These are phyloP conservation scores for Cenopis cana DNA, from an alignment of 2,888 invertebrate species.

Conservation along the genomic window DNA sequence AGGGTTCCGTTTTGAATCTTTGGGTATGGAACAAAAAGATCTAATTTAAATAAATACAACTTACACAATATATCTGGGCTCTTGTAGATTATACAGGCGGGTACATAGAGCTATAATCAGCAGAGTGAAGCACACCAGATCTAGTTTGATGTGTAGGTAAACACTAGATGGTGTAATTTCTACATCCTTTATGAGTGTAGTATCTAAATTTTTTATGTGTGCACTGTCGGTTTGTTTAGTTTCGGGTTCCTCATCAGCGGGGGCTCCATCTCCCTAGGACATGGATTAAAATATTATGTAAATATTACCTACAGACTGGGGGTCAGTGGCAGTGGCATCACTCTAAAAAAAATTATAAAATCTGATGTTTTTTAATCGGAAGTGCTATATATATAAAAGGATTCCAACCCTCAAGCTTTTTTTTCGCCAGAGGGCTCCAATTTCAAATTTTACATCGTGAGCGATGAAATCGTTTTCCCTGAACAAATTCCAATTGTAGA, in stretches of 20 bases:
- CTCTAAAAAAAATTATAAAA: neutral
- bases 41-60: no score
- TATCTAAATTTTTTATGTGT: neutral
- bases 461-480: no score
- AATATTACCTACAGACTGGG: neutral
- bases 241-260: conserved; percentile 54
- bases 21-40: no score
- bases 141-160: conserved; percentile 87
- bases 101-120: conserved; percentile 90
- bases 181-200: conserved; percentile 42
- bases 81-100: conserved; percentile 92
- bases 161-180: conserved; percentile 53
- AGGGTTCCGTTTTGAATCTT: no score
- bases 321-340: neutral
- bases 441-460: no score
- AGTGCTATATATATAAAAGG: no score
- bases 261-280: conserved; percentile 59
- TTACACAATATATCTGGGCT: conserved; percentile 96
- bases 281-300: conserved; percentile 5
- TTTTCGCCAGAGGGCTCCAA: no score
- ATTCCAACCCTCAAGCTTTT: no score
- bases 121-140: conserved; percentile 89
- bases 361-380: neutral
- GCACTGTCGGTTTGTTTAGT: conserved; percentile 11
- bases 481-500: neutral